These are phyloP conservation scores for Calyptomena viridis DNA, from an alignment of 2,113 vertebrate genomes.

Conservation along the genomic window DNA sequence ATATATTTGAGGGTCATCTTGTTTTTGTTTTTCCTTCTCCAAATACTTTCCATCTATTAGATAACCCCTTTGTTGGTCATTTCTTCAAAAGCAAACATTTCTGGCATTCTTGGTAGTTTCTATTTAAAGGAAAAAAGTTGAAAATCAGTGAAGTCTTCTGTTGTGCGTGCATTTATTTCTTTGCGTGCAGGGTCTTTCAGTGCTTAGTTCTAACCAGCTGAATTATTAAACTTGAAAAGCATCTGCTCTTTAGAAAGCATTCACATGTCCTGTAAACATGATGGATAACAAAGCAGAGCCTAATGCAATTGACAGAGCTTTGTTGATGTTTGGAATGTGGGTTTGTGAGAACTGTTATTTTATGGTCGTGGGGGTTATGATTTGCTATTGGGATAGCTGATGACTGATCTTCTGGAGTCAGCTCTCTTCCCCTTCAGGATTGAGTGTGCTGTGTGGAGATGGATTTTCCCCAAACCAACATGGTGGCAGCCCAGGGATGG, in stretches of 20 bases:
- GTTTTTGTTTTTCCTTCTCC: conserved; percentile 5
- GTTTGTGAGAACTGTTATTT: neutral
- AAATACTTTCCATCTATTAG: neutral
- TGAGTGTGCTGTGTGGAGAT: neutral
- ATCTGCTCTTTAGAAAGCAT: conserved; percentile 49
- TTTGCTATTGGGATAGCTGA: neutral
- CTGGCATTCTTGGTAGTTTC: neutral
- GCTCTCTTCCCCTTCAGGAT: neutral
- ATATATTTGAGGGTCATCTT: neutral
- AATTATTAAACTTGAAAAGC: conserved; percentile 62
- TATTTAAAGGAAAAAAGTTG: neutral
- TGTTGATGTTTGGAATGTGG: neutral
- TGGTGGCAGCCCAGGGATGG: neutral
- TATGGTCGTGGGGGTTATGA: neutral
- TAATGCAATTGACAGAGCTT: conserved; percentile 31
- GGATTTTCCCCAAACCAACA: neutral
- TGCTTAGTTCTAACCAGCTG: conserved; percentile 7
- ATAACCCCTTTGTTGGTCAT: neutral
- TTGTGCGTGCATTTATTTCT: neutral
- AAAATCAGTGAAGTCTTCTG: neutral
- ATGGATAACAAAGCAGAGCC: conserved; percentile 46
- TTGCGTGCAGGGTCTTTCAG: conserved; percentile 9
- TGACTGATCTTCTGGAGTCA: neutral
- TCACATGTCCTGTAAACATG: conserved; percentile 27
- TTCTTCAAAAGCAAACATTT: neutral